Percentiles rank a stretch among this genome's conserved stretches.
phyloP scores from a whole-genome alignment of 1,140 invertebrate species.

The Diachasma alloeum region DNA sequence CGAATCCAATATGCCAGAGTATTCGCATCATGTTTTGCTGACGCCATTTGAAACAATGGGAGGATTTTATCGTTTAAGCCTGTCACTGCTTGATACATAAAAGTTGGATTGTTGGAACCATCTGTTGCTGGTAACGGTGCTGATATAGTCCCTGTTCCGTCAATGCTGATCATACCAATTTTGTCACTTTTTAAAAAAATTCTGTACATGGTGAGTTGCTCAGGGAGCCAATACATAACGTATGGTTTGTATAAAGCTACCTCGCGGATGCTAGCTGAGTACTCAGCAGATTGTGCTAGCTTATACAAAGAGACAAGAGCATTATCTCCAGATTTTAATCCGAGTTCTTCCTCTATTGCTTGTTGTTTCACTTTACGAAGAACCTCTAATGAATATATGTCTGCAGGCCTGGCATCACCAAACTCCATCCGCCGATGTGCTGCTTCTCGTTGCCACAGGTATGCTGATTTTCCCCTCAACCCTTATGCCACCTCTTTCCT shows the following conservation, averaged over 20 bases:
- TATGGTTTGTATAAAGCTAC: slow-evolving; percentile 18
- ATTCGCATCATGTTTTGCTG: slow-evolving; percentile 30
- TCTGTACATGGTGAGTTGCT: slow-evolving; percentile 16
- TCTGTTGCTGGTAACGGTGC: slow-evolving; percentile 19
- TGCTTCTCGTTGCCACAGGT: slow-evolving; percentile 11
- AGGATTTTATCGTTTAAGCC: slow-evolving; percentile 9
- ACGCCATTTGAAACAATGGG: slow-evolving; percentile 23
- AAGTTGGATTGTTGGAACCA: slow-evolving; percentile 16
- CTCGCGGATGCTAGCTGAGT: slow-evolving; percentile 5
- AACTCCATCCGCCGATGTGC: slow-evolving; percentile 27
- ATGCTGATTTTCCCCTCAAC: slow-evolving; percentile 6
- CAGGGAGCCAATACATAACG: slow-evolving; percentile 28
- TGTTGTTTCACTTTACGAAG: slow-evolving; percentile 22
- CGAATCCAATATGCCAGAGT: slow-evolving; percentile 21
- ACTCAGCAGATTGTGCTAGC: slow-evolving; percentile 13
- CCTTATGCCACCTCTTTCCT: neutral
- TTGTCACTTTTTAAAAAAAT: slow-evolving; percentile 8
- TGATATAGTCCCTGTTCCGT: slow-evolving; percentile 27
- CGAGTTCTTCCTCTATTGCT: slow-evolving; percentile 11
- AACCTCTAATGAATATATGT: slow-evolving; percentile 13
- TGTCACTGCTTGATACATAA: slow-evolving; percentile 25
- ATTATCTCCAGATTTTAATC: neutral
- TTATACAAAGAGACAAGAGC: slow-evolving; percentile 1
- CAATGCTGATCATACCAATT: slow-evolving; percentile 22
- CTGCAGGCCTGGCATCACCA: slow-evolving; percentile 15